Conservation (phyloP, 2,797 vertebrate species). For the Pseudotriccus pelzelni region DNA sequence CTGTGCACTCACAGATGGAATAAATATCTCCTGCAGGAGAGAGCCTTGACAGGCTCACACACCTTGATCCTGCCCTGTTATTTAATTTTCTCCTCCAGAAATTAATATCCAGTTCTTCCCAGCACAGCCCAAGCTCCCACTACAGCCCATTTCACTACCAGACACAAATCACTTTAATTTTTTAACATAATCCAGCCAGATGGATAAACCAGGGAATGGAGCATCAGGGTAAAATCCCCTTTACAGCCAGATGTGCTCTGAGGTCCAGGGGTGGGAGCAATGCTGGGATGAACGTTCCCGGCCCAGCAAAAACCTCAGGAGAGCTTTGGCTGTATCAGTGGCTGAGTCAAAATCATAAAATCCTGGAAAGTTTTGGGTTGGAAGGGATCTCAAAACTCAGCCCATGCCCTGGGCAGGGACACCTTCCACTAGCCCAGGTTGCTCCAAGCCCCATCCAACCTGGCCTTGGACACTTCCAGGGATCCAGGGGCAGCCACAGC, state of each 20-base stretch:
- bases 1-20: background rate
- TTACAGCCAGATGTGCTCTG: background rate
- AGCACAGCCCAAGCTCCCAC: background rate
- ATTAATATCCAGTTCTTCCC: background rate
- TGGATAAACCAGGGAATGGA: background rate
- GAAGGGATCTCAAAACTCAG: background rate
- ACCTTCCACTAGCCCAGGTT: rapidly evolving
- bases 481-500: background rate
- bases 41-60: background rate
- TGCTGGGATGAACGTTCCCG: rapidly evolving
- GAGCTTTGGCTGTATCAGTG: rapidly evolving
- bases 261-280: background rate
- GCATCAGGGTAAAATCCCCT: background rate
- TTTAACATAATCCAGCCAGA: background rate
- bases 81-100: background rate
- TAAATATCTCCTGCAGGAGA: background rate
- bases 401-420: background rate
- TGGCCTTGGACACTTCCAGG: background rate
- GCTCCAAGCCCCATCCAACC: rapidly evolving
- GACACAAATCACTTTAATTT: background rate
- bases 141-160: background rate
- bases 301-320: background rate
- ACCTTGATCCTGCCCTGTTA: background rate
- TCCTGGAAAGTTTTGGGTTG: background rate
- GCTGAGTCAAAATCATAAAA: background rate